Evolutionary conservation across 2,888 invertebrate genomes (phyloP), one percentile per base, ranked within the genome.

Genomic region (Mythimna ferrago): DNA sequence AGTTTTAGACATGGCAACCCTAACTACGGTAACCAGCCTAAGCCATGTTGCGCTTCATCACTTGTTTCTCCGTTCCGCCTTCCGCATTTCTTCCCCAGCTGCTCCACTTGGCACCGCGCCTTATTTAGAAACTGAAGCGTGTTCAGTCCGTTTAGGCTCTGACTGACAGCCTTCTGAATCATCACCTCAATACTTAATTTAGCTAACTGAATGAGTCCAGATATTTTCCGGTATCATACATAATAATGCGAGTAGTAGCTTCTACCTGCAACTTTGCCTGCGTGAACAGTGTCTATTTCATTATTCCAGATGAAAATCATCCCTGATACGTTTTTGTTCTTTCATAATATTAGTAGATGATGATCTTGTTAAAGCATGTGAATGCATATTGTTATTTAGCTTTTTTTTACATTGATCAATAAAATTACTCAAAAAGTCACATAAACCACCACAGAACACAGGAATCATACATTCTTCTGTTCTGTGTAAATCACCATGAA

Each of bases 61-160:
- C 57, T 57, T 32, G 32, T 32, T 57, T 19, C 32, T 57, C 16
- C 56, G 5, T 44, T 44, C n/a, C n/a, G 57, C 57, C 57, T 32
- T 57, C 57, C 32, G 57, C 57, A 32, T 32, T 6, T 57, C 57
- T 57, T 32, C 57, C 57, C 57, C 57, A 57, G 32, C 32, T 57
- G 57, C 7, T 32, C 9, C 57, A 57, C 16, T 19, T 57, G 57
- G 57, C 57, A 32, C 57, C 57, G 32, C 57, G 57, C 32, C 57
- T 32, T 9, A 32, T 57, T 32, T 32, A 57, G 14, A 4, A 26
- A 57, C 14, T 14, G 16, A 57, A 32, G 6, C 7, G 57, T 16
- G 14, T 32, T 57, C 32, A 32, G 51, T n/a, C 1, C 51, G 7
- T n/a, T n/a, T 7, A 53, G 32, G 32, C 7, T 35, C 10, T 53